These are phyloP conservation scores for Coleophora deauratella DNA, from an alignment of 2,888 invertebrate species.

Conservation along the genomic window DNA sequence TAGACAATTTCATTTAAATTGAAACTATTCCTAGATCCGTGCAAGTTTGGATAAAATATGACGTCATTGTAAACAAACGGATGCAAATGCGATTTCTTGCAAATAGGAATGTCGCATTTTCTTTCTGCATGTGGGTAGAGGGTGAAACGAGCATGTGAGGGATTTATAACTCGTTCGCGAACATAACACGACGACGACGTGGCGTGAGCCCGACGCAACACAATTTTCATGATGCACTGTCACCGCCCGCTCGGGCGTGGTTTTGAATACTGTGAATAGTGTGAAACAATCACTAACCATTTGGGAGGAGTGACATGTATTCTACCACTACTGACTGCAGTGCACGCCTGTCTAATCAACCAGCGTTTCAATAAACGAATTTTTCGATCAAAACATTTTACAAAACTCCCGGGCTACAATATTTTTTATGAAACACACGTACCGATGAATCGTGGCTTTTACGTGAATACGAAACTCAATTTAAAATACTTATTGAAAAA, in stretches of 20 bases:
- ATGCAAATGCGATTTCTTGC: constrained; percentile 25
- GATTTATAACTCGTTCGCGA: constrained; percentile 6
- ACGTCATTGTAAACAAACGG: constrained; percentile 23
- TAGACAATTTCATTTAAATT: no score
- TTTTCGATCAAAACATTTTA: no score
- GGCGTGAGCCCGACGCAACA: constrained; percentile 2
- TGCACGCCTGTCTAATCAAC: no score
- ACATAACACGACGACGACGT: neutral
- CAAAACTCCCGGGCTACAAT: no score
- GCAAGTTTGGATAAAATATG: constrained; percentile 11
- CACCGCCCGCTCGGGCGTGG: neutral
- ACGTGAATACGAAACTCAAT: neutral
- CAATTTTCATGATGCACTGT: constrained; percentile 11
- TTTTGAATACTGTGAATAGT: neutral
- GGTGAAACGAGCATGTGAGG: neutral
- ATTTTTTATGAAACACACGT: no score
- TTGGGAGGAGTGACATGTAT: no score
- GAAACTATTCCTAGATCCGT: no score
- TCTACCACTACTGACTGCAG: no score
- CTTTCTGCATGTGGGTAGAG: neutral
- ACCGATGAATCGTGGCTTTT: neutral
- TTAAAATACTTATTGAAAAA: neutral
- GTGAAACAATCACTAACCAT: no score
- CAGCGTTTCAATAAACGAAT: no score
- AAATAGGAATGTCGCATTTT: constrained; percentile 17